phyloP scores from a whole-genome alignment of 1,140 invertebrate species.

The Amyelois transitella region DNA sequence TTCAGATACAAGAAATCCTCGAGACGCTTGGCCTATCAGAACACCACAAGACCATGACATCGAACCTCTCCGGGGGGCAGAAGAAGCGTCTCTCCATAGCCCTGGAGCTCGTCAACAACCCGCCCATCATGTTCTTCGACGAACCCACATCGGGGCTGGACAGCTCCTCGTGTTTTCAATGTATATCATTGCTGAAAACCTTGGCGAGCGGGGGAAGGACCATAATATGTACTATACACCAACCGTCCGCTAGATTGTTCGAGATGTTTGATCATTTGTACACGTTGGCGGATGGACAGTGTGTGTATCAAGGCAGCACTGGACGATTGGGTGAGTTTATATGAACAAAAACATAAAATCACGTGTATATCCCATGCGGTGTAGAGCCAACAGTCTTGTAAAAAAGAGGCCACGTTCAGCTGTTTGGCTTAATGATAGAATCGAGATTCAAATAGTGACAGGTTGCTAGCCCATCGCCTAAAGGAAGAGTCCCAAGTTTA shows the following conservation, averaged over 20 bases:
- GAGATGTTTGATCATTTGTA: slow-evolving; percentile 98
- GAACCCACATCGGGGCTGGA: slow-evolving; percentile 97
- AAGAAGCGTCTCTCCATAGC: slow-evolving; percentile 97
- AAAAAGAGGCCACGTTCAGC: too few relatives aligned
- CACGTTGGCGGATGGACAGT: slow-evolving; percentile 94
- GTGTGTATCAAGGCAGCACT: slow-evolving; percentile 93
- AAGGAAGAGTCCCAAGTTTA: too few relatives aligned
- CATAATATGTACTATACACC: slow-evolving; percentile 98
- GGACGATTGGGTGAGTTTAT: slow-evolving; percentile 78
- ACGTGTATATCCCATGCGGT: too few relatives aligned
- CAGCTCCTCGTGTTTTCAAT: slow-evolving; percentile 95
- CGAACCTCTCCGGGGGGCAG: slow-evolving; percentile 94
- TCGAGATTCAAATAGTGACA: too few relatives aligned
- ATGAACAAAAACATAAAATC: too few relatives aligned
- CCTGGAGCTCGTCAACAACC: slow-evolving; percentile 96
- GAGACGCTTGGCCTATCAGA: slow-evolving; percentile 91
- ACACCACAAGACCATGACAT: slow-evolving; percentile 90
- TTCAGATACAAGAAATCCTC: slow-evolving; percentile 91
- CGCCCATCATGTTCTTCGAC: slow-evolving; percentile 97
- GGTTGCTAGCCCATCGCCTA: too few relatives aligned
- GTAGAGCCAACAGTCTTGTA: too few relatives aligned
- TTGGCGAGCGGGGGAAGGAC: slow-evolving; percentile 92
- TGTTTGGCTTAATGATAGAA: too few relatives aligned
- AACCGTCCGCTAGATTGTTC: slow-evolving; percentile 95
- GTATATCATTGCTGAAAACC: slow-evolving; percentile 90